A percentile compares a stretch with the other conserved stretches of the same genome.
These are phyloP conservation scores for Parnassius mnemosyne DNA, from an alignment of 2,888 invertebrate genomes.

Conservation along the genomic window DNA sequence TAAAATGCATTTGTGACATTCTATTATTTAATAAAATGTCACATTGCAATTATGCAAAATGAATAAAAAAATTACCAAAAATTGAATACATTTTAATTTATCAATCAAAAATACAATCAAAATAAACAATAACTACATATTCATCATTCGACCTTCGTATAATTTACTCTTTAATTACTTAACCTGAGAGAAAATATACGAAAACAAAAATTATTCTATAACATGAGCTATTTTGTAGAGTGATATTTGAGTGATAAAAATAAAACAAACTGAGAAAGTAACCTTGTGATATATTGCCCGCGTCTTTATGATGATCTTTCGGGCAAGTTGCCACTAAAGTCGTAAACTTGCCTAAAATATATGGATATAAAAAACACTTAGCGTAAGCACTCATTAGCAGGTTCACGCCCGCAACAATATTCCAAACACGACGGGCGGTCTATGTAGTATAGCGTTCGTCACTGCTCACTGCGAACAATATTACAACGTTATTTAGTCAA, in stretches of 20 bases:
- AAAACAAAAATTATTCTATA: too few species aligned
- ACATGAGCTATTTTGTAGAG: too few species aligned
- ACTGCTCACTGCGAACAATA: not conserved
- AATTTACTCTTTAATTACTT: too few species aligned
- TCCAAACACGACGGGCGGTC: conserved; percentile 13
- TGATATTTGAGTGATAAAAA: not conserved
- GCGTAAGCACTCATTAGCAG: conserved; percentile 22
- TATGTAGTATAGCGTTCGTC: not conserved
- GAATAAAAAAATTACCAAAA: too few species aligned
- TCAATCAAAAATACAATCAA: too few species aligned
- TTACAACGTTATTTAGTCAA: conserved; percentile 9
- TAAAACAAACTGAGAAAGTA: conserved; percentile 17
- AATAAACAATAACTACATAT: too few species aligned
- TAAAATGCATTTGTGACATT: too few species aligned
- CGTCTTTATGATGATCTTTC: conserved; percentile 13
- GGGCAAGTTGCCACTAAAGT: conserved; percentile 16
- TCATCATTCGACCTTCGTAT: too few species aligned
- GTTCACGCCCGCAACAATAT: conserved; percentile 8
- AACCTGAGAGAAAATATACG: too few species aligned
- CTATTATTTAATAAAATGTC: too few species aligned
- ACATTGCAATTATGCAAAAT: too few species aligned
- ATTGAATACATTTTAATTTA: too few species aligned
- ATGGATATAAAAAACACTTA: conserved; percentile 22
- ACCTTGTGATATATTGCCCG: conserved; percentile 15
- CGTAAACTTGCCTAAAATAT: conserved; percentile 18